A percentile compares a stretch with the other conserved stretches of the same genome.
Evolutionary conservation across 2,888 invertebrate species (phyloP).

Genomic region (Pasiphila rectangulata): DNA sequence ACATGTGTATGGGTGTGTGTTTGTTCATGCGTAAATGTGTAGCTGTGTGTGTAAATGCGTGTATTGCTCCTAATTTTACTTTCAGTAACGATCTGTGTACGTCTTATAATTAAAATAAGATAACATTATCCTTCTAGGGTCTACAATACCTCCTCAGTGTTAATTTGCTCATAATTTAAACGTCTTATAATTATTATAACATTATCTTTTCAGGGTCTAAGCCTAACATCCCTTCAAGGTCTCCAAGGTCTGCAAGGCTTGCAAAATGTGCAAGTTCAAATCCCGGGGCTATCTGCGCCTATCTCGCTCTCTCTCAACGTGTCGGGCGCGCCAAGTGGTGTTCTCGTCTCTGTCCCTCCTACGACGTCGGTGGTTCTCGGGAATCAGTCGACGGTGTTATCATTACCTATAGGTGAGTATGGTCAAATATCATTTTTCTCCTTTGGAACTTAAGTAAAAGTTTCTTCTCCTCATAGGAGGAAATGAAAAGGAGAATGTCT

Average conservation of each 20-base stretch:
- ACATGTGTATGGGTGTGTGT: too few species aligned
- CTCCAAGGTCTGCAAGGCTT: slow-evolving; percentile 83
- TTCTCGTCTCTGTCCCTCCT: slow-evolving; percentile 85
- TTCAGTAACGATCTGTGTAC: too few species aligned
- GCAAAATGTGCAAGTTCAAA: slow-evolving; percentile 90
- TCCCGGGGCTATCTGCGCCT: slow-evolving; percentile 92
- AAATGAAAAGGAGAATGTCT: too few species aligned
- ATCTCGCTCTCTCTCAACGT: slow-evolving; percentile 89
- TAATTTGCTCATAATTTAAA: background rate
- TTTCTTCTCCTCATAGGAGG: too few species aligned
- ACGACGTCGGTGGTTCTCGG: slow-evolving; percentile 72
- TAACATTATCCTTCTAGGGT: too few species aligned
- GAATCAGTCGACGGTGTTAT: slow-evolving; percentile 81
- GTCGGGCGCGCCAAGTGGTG: slow-evolving; percentile 83
- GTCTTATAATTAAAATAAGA: too few species aligned
- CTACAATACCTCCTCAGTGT: too few species aligned
- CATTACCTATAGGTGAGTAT: slow-evolving; percentile 81
- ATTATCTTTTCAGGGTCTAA: slow-evolving; percentile 80
- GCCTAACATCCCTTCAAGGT: slow-evolving; percentile 88
- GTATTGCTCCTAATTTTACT: background rate
- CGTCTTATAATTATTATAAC: background rate
- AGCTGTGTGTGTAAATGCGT: slow-evolving; percentile 9
- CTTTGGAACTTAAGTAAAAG: too few species aligned
- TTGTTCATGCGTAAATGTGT: too few species aligned
- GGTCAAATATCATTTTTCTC: background rate